Evolutionary conservation across 2,888 invertebrate genomes (phyloP).

Genomic region (Nomada hirtipes): DNA sequence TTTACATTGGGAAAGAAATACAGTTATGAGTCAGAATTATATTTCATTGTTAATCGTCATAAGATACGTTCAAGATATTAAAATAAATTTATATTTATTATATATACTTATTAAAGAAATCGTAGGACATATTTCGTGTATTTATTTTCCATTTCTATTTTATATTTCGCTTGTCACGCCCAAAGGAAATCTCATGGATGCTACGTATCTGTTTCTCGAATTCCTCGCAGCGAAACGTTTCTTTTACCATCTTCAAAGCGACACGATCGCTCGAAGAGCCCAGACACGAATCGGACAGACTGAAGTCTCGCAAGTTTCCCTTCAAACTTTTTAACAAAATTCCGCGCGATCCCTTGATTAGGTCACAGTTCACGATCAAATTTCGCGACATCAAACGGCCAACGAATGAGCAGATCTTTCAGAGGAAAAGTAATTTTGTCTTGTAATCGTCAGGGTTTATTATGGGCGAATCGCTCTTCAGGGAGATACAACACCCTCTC

Average conservation of each 20-base stretch:
- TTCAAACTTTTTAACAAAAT: conserved; percentile 9
- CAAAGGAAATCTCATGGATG: no score
- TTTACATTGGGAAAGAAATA: no score
- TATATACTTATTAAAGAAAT: no score
- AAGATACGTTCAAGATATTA: no score
- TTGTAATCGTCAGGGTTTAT: conserved; percentile 68
- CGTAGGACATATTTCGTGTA: not conserved
- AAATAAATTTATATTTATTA: no score
- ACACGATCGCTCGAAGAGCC: conserved; percentile 2
- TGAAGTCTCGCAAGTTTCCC: not conserved
- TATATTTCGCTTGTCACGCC: not conserved
- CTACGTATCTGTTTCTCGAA: no score
- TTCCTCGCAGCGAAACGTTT: no score
- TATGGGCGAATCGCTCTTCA: conserved; percentile 64
- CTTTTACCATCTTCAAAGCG: conserved; percentile 8
- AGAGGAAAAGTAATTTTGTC: conserved; percentile 69
- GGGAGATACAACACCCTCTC: conserved; percentile 41
- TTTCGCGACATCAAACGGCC: conserved; percentile 60
- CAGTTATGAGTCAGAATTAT: no score
- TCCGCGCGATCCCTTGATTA: conserved; percentile 16
- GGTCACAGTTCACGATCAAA: conserved; percentile 21
- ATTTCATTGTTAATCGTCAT: no score
- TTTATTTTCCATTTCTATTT: not conserved
- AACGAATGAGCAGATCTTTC: conserved; percentile 14
- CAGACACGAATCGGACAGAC: not conserved